Conservation (phyloP, 1,140 invertebrate species). For the Drosophila arizonae region DNA sequence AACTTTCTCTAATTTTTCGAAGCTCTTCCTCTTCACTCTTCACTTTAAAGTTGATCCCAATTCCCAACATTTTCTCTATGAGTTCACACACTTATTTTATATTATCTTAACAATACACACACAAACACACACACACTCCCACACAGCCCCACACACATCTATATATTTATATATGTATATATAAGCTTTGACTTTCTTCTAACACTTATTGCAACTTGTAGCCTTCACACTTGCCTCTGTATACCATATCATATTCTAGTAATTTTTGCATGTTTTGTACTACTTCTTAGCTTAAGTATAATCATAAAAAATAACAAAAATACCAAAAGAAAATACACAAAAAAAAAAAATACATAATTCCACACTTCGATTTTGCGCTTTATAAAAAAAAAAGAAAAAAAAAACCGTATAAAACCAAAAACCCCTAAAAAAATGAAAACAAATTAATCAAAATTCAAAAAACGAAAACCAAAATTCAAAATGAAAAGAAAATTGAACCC, state of each 20-base stretch:
- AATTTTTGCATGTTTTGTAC: conserved; percentile 20
- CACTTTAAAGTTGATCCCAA: neutral
- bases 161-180: neutral
- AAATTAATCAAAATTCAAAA: conserved; percentile 25
- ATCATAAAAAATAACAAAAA: conserved; percentile 30
- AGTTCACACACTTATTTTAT: neutral
- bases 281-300: neutral
- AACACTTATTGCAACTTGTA: conserved; percentile 4
- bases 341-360: conserved; percentile 25
- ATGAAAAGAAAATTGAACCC: conserved; percentile 48
- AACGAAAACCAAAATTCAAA: conserved; percentile 36
- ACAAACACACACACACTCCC: conserved; percentile 18
- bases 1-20: neutral
- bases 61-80: neutral
- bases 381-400: conserved; percentile 31
- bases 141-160: neutral
- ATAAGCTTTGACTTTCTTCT: neutral
- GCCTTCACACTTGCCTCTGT: neutral
- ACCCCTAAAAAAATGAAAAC: conserved; percentile 1
- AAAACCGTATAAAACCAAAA: conserved; percentile 23
- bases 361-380: conserved; percentile 58
- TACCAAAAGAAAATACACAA: conserved; percentile 28
- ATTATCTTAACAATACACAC: conserved; percentile 2
- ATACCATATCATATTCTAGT: neutral
- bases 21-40: neutral